A percentile compares a stretch with the other conserved stretches of the same genome.
Conservation (phyloP, 2,888 invertebrate species). For the Slavum lentiscoides region DNA sequence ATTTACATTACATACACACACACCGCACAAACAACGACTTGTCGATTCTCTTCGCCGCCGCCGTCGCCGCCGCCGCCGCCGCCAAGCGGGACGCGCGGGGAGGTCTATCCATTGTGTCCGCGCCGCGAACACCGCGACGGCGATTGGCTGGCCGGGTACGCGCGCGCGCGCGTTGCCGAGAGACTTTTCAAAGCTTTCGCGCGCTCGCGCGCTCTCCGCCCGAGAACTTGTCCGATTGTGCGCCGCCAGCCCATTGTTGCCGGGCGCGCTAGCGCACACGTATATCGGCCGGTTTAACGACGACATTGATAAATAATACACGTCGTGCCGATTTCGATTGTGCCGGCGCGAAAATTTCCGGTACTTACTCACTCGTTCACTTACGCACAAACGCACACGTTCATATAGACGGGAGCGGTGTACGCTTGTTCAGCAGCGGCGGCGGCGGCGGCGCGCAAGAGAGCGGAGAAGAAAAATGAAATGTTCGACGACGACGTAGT, state of each 20-base stretch:
- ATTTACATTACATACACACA: neutral
- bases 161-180: neutral
- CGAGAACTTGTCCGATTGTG: constrained; percentile 40
- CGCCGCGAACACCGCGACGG: too few relatives aligned
- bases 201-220: neutral
- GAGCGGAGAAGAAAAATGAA: too few relatives aligned
- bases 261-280: too few relatives aligned
- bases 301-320: constrained; percentile 50
- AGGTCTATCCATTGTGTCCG: constrained; percentile 30
- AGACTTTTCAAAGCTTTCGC: constrained; percentile 34
- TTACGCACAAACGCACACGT: neutral
- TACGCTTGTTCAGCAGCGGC: too few relatives aligned
- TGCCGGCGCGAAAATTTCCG: constrained; percentile 26
- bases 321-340: constrained; percentile 14
- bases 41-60: neutral
- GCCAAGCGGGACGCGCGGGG: neutral
- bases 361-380: neutral
- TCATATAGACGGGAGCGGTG: neutral
- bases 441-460: too few relatives aligned
- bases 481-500: too few relatives aligned
- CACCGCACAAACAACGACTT: neutral
- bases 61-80: too few relatives aligned
- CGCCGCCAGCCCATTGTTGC: constrained; percentile 20
- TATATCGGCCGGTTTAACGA: constrained; percentile 19
- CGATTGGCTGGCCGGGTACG: neutral